phyloP scores from a whole-genome alignment of 2,888 invertebrate species.

The Temnothorax rugatulus region DNA sequence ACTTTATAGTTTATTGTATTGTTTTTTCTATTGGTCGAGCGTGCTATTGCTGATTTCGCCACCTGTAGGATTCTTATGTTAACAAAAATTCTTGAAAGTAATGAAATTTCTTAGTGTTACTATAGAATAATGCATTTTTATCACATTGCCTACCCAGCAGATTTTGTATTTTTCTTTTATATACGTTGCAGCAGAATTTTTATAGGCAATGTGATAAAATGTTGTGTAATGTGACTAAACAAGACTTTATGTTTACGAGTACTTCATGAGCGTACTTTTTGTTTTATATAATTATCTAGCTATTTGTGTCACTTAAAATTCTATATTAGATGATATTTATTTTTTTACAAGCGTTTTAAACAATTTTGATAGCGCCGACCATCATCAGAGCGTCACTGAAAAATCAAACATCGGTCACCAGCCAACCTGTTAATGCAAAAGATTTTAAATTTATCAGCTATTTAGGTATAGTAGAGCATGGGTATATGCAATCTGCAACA shows the following conservation, averaged over 20 bases:
- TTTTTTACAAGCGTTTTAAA: background rate
- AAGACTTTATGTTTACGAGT: background rate
- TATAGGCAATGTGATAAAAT: background rate
- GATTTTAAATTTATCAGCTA: constrained; percentile 6
- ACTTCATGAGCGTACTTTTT: background rate
- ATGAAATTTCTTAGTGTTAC: background rate
- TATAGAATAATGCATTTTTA: background rate
- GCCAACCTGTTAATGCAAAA: background rate
- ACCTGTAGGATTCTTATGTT: constrained; percentile 6
- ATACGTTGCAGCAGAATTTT: background rate
- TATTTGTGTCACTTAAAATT: background rate
- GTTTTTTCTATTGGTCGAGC: too few species aligned
- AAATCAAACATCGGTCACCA: background rate
- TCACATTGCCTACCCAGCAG: background rate
- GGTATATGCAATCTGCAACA: background rate
- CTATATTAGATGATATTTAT: background rate
- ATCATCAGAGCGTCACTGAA: background rate
- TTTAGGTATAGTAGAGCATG: background rate
- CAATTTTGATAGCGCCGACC: background rate
- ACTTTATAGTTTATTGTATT: background rate
- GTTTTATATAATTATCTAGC: background rate
- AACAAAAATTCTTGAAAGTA: background rate
- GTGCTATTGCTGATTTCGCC: background rate
- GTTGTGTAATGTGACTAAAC: background rate
- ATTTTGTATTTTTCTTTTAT: background rate